Conservation (phyloP, 2,797 vertebrate species). For the Lepidocolaptes lacrymiger region DNA sequence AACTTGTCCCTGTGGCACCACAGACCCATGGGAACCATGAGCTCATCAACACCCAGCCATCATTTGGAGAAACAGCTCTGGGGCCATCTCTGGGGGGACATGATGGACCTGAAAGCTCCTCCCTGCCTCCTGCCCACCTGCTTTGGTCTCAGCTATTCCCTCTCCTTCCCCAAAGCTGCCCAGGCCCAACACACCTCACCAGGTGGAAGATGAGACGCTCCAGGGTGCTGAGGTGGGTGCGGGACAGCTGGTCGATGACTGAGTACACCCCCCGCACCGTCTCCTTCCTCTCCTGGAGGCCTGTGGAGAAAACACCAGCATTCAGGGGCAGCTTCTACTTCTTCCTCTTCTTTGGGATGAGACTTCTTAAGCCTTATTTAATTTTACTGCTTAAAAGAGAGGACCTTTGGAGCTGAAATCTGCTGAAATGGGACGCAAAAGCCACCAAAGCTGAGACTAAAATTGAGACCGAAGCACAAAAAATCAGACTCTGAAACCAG, state of each 20-base stretch:
- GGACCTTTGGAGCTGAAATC: neutral
- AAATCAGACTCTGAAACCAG: neutral
- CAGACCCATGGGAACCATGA: accelerated
- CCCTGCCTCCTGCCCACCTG: neutral
- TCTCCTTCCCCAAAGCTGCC: neutral
- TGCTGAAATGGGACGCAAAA: neutral
- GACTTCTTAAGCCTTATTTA: neutral
- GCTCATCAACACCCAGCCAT: neutral
- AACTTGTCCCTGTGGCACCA: neutral
- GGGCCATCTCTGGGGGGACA: neutral
- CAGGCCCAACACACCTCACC: conserved; percentile 84
- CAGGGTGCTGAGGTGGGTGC: conserved; percentile 92
- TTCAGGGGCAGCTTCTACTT: neutral
- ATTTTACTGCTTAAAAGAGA: neutral
- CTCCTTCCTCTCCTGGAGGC: conserved; percentile 93
- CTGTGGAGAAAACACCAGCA: conserved; percentile 67
- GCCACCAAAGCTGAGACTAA: neutral
- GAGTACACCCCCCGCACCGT: conserved; percentile 90
- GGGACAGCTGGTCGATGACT: conserved; percentile 94
- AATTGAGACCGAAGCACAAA: neutral
- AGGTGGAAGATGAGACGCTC: conserved; percentile 97
- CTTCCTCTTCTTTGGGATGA: neutral
- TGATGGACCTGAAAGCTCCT: neutral
- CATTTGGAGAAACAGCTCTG: neutral
- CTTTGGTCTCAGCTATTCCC: neutral